These are phyloP conservation scores for Phoeniculus purpureus DNA, from an alignment of 2,797 vertebrate genomes.

Conservation along the genomic window DNA sequence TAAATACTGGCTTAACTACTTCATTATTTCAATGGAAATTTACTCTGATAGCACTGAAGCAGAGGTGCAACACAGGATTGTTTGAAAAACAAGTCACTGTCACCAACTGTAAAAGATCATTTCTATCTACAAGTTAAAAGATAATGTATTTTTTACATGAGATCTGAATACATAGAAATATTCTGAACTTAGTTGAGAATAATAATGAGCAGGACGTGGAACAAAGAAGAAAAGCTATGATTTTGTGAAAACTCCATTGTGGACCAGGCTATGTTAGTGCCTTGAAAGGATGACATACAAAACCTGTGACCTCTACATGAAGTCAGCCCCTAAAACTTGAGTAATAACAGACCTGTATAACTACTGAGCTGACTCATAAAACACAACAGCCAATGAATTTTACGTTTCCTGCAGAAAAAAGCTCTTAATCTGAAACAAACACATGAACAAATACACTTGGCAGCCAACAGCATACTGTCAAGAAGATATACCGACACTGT, in stretches of 20 bases:
- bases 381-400: neutral
- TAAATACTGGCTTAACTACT: neutral
- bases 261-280: neutral
- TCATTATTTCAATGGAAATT: neutral
- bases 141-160: neutral
- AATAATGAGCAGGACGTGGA: neutral
- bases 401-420: slow-evolving; percentile 12
- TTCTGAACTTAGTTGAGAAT: neutral
- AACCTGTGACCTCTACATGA: neutral
- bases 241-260: neutral
- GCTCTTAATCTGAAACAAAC: slow-evolving; percentile 29
- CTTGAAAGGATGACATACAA: neutral
- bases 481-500: neutral
- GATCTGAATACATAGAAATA: neutral
- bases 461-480: slow-evolving; percentile 24
- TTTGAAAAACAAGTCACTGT: neutral
- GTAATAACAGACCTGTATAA: neutral
- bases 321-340: neutral
- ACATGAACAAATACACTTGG: slow-evolving; percentile 35
- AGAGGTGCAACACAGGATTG: neutral
- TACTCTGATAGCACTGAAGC: neutral
- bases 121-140: neutral
- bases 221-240: neutral
- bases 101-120: neutral
- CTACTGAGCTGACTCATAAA: neutral